Evolutionary conservation across 2,113 vertebrate genomes (phyloP).

Genomic region (Osmerus eperlanus): DNA sequence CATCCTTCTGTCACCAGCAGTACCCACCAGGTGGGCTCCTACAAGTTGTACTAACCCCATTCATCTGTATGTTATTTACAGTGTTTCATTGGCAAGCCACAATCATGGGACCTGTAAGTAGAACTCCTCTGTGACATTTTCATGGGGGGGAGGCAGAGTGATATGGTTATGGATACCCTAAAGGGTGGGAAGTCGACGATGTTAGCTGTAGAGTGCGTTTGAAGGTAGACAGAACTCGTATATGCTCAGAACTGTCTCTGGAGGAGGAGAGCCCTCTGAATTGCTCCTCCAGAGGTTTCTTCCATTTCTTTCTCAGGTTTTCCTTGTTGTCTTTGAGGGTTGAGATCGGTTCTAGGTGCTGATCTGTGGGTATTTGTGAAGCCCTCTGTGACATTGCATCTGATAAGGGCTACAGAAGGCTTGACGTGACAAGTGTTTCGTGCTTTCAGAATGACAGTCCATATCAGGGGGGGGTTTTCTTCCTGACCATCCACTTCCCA

Average conservation of each 20-base stretch:
- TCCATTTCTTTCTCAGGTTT: neutral
- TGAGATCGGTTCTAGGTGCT: too few species aligned
- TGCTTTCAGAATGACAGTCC: slow-evolving; percentile 72
- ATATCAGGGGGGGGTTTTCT: slow-evolving; percentile 80
- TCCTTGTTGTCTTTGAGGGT: neutral
- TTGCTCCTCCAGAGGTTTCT: neutral
- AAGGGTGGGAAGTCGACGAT: too few species aligned
- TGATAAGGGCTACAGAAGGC: too few species aligned
- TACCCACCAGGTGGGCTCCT: neutral
- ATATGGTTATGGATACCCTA: slow-evolving; percentile 13
- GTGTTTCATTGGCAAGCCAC: slow-evolving; percentile 79
- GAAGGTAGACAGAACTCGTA: neutral
- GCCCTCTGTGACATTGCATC: too few species aligned
- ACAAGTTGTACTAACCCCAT: slow-evolving; percentile 4
- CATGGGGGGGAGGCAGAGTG: neutral
- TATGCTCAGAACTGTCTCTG: neutral
- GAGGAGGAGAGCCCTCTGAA: too few species aligned
- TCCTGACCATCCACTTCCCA: slow-evolving; percentile 78
- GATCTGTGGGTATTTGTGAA: too few species aligned
- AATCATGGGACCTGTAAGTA: slow-evolving; percentile 79
- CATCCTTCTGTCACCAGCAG: neutral
- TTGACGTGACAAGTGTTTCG: neutral
- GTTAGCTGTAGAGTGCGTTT: neutral
- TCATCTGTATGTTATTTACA: slow-evolving; percentile 39
- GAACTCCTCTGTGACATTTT: neutral